These are phyloP conservation scores for Chaetura pelagica DNA, from an alignment of 2,113 vertebrate genomes.

Conservation along the genomic window DNA sequence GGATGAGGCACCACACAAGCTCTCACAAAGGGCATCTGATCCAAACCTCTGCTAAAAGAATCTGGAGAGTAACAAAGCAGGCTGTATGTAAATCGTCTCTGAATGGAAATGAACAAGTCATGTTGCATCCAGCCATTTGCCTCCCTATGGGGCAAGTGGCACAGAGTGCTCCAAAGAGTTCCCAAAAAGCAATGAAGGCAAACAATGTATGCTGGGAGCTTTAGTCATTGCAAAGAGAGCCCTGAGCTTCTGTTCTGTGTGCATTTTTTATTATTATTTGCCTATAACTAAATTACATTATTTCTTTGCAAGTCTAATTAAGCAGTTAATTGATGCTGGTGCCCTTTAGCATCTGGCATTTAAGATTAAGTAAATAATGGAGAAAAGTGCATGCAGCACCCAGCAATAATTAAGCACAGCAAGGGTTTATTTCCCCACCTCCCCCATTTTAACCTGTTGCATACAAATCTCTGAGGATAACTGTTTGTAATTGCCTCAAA, in stretches of 20 bases:
- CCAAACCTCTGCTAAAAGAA: not conserved
- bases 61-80: not conserved
- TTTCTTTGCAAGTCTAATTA: slow-evolving; percentile 73
- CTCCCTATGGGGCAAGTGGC: not conserved
- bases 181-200: not conserved
- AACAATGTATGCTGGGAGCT: slow-evolving; percentile 7
- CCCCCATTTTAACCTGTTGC: not conserved
- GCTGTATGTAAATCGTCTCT: not conserved
- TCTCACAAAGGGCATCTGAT: not conserved
- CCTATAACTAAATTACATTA: slow-evolving; percentile 47
- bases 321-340: slow-evolving; percentile 67
- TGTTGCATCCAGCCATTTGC: not conserved
- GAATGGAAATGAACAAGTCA: not conserved
- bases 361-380: slow-evolving; percentile 66
- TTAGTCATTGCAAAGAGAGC: slow-evolving; percentile 21
- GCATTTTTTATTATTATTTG: not conserved
- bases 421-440: not conserved
- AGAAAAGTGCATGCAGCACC: slow-evolving; percentile 25
- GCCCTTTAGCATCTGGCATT: slow-evolving; percentile 70
- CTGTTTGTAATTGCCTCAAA: slow-evolving; percentile 5
- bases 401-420: slow-evolving; percentile 45
- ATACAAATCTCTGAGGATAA: not conserved
- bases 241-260: not conserved
- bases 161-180: not conserved
- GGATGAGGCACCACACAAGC: not conserved